Percentiles rank a stretch among this genome's conserved stretches.
phyloP scores from a whole-genome alignment of 1,140 invertebrate genomes.

The Calephelis virginiensis region DNA sequence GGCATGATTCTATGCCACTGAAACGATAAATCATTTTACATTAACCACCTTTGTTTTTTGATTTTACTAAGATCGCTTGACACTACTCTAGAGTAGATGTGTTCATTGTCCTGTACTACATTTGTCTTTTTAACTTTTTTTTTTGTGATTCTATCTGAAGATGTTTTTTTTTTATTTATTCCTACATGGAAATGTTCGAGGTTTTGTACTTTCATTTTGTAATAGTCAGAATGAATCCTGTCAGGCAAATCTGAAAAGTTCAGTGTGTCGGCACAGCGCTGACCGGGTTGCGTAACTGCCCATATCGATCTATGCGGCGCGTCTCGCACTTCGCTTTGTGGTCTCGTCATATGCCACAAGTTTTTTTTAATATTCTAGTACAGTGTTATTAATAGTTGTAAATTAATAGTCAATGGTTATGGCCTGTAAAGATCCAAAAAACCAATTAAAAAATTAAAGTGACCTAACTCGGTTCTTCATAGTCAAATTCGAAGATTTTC shows the following conservation, averaged over 20 bases:
- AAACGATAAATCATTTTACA: slow-evolving; percentile 21
- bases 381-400: background rate
- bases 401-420: no score
- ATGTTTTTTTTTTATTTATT: background rate
- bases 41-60: slow-evolving; percentile 19
- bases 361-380: background rate
- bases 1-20: slow-evolving; percentile 26
- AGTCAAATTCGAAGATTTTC: no score
- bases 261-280: slow-evolving; percentile 50
- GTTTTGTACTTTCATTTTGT: no score
- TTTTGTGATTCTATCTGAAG: background rate
- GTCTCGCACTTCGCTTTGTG: slow-evolving; percentile 49
- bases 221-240: background rate
- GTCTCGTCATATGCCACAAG: slow-evolving; percentile 38
- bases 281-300: slow-evolving; percentile 68
- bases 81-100: background rate
- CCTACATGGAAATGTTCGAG: background rate
- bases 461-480: no score
- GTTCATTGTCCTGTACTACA: background rate
- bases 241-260: slow-evolving; percentile 34
- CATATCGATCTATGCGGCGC: slow-evolving; percentile 67
- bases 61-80: background rate
- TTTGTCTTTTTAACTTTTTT: background rate
- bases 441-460: no score
- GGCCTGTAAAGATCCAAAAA: no score